Evolutionary conservation across 2,113 vertebrate genomes (phyloP).

Genomic region (Laticauda laticaudata): DNA sequence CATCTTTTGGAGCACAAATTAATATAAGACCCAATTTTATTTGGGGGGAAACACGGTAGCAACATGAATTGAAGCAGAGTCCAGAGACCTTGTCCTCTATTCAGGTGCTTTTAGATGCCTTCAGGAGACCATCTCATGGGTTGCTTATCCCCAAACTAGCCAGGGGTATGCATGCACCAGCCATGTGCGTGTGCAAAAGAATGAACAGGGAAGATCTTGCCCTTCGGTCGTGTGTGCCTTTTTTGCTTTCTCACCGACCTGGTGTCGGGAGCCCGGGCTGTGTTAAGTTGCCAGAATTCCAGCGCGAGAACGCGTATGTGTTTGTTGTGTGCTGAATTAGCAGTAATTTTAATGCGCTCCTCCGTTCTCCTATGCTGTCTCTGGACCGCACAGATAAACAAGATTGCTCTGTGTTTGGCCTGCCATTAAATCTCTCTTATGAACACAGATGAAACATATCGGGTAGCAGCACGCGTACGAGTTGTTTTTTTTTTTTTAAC

Average conservation of each 20-base stretch:
- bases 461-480: rapidly evolving
- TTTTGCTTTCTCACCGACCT: neutral
- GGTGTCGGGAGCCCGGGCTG: neutral
- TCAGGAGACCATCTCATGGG: rapidly evolving
- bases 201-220: too few species aligned
- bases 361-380: neutral
- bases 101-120: neutral
- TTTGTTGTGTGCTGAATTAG: neutral
- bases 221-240: neutral
- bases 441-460: neutral
- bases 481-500: neutral
- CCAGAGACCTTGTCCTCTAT: too few species aligned
- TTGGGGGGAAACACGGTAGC: too few species aligned
- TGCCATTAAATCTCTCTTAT: neutral
- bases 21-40: too few species aligned
- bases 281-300: neutral
- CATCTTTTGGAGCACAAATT: too few species aligned
- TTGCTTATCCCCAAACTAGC: neutral
- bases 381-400: neutral
- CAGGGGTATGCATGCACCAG: too few species aligned
- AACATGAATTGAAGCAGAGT: too few species aligned
- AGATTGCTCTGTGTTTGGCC: neutral
- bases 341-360: neutral
- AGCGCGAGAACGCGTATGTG: neutral
- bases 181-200: rapidly evolving